Evolutionary conservation across 1,140 invertebrate species (phyloP).

Genomic region (Ooceraea biroi): DNA sequence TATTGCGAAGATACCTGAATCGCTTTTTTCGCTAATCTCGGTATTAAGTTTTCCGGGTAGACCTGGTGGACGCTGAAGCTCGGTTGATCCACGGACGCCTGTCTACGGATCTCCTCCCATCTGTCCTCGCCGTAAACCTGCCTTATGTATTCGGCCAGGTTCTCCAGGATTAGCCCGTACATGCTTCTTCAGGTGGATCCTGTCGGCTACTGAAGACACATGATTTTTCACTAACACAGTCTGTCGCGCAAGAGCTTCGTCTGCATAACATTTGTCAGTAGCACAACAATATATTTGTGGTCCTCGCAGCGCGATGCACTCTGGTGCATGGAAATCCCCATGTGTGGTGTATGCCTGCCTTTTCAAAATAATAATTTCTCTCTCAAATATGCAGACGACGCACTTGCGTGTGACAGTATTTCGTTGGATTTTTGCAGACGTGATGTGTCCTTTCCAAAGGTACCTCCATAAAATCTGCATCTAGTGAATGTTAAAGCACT

Average conservation of each 20-base stretch:
- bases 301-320: too few relatives aligned
- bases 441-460: neutral
- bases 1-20: constrained; percentile 90
- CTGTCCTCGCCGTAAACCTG: constrained; percentile 96
- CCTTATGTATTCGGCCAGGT: constrained; percentile 96
- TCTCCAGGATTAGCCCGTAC: constrained; percentile 98
- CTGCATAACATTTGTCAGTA: neutral
- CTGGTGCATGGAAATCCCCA: neutral
- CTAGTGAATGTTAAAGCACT: neutral
- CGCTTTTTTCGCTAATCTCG: constrained; percentile 93
- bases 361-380: neutral
- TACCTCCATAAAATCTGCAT: neutral
- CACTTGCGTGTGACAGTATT: neutral
- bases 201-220: constrained; percentile 52
- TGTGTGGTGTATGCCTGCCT: neutral
- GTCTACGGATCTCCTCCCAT: constrained; percentile 94
- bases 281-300: neutral
- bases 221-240: neutral
- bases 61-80: constrained; percentile 97
- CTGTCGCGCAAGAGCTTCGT: neutral
- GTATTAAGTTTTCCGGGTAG: constrained; percentile 95
- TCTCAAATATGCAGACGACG: neutral
- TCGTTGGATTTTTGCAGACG: neutral
- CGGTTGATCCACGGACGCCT: constrained; percentile 93
- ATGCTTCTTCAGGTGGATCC: constrained; percentile 87